Evolutionary conservation across 2,797 vertebrate species (phyloP).

Genomic region (Catharus ustulatus): DNA sequence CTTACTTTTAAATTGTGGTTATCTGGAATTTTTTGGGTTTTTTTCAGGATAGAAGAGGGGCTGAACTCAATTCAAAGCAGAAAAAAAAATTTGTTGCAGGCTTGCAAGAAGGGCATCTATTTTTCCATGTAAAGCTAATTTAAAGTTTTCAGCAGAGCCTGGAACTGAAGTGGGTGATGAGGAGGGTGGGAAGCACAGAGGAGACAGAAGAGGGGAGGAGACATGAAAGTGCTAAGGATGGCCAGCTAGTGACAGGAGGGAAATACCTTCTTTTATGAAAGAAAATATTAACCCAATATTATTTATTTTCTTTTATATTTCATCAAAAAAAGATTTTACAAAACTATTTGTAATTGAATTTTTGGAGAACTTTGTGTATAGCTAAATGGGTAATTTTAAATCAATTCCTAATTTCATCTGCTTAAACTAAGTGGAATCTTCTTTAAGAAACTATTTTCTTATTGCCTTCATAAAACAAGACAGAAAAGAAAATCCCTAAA

Average conservation of each 20-base stretch:
- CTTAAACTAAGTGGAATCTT: not conserved
- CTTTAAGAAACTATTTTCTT: not conserved
- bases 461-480: not conserved
- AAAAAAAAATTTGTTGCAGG: not conserved
- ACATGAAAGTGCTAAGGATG: not conserved
- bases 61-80: not conserved
- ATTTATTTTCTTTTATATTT: not conserved
- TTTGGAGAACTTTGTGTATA: not conserved
- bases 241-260: not conserved
- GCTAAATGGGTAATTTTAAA: not conserved
- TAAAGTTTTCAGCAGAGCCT: not conserved
- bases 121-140: not conserved
- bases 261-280: not conserved
- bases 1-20: not conserved
- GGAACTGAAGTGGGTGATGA: not conserved
- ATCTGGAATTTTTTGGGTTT: not conserved
- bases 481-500: not conserved
- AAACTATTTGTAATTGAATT: not conserved
- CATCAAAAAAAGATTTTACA: not conserved
- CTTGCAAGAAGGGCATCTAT: not conserved
- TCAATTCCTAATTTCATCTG: not conserved
- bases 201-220: not conserved
- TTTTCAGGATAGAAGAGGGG: not conserved
- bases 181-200: not conserved
- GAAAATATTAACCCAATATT: not conserved